Evolutionary conservation across 2,797 vertebrate species (phyloP).

Genomic region (Enteromius unitaeniatus): DNA sequence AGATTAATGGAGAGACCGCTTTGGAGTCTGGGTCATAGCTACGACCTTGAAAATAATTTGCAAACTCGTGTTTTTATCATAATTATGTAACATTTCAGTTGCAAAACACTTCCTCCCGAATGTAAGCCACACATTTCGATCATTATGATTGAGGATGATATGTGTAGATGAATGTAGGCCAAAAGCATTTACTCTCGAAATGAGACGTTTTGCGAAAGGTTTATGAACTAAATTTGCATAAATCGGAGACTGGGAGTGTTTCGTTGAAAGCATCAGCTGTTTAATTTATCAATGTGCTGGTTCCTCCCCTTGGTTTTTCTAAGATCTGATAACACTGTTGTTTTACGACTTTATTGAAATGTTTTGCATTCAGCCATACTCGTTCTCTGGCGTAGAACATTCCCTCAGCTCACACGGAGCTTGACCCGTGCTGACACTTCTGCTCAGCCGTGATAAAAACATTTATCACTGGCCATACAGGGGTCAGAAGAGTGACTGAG

Average conservation of each 20-base stretch:
- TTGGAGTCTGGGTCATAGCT: background rate
- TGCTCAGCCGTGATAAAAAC: conserved; percentile 56
- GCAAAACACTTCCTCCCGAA: background rate
- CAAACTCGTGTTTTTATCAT: conserved; percentile 6
- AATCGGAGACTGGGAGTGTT: conserved; percentile 75
- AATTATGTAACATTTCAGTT: background rate
- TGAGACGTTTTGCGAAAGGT: conserved; percentile 29
- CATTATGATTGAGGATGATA: conserved; percentile 80
- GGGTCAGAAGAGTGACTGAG: conserved; percentile 48
- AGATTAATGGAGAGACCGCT: background rate
- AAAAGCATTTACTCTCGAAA: conserved; percentile 9
- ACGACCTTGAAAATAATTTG: conserved; percentile 1
- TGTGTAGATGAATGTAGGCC: background rate
- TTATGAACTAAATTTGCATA: conserved; percentile 79
- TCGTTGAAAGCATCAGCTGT: conserved; percentile 36
- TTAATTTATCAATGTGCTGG: conserved; percentile 35
- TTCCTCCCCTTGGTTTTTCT: conserved; percentile 44
- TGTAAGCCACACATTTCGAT: conserved; percentile 81
- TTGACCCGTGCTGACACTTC: conserved; percentile 50
- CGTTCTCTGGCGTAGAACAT: conserved; percentile 35
- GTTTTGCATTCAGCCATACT: conserved; percentile 52
- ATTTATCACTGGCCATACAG: conserved; percentile 55
- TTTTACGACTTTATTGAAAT: conserved; percentile 57
- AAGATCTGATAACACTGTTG: conserved; percentile 58
- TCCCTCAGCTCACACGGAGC: conserved; percentile 42